A percentile compares a stretch with the other conserved stretches of the same genome.
Conservation (phyloP, 2,888 invertebrate genomes). For the Agrochola litura region DNA sequence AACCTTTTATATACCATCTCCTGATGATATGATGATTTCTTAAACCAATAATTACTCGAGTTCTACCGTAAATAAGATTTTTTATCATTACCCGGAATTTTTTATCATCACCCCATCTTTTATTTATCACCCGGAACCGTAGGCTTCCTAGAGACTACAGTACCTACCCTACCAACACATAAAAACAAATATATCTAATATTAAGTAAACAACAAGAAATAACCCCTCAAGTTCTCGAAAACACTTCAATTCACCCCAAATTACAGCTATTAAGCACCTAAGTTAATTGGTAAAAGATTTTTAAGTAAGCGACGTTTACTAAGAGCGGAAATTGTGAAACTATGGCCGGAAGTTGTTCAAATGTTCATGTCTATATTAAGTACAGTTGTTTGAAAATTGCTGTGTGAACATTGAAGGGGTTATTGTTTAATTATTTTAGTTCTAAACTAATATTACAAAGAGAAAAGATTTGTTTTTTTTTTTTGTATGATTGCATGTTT, state of each 20-base stretch:
- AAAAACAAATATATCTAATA: neutral
- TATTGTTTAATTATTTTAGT: neutral
- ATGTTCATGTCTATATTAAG: constrained; percentile 1
- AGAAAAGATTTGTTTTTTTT: too few relatives aligned
- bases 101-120: too few relatives aligned
- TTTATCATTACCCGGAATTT: too few relatives aligned
- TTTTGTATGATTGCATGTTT: too few relatives aligned
- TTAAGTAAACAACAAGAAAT: neutral
- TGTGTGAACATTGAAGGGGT: neutral
- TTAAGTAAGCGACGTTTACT: constrained; percentile 22
- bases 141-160: too few relatives aligned
- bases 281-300: constrained; percentile 38
- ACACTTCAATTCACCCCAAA: constrained; percentile 26
- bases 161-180: neutral
- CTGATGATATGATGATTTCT: too few relatives aligned
- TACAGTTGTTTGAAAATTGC: neutral
- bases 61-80: too few relatives aligned
- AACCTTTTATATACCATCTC: too few relatives aligned
- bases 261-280: constrained; percentile 29
- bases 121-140: too few relatives aligned
- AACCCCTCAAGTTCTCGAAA: neutral
- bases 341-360: constrained; percentile 7
- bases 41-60: too few relatives aligned
- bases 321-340: constrained; percentile 26
- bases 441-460: too few relatives aligned